Evolutionary conservation across 2,888 invertebrate genomes (phyloP).

Genomic region (Blastobasis lacticolella): DNA sequence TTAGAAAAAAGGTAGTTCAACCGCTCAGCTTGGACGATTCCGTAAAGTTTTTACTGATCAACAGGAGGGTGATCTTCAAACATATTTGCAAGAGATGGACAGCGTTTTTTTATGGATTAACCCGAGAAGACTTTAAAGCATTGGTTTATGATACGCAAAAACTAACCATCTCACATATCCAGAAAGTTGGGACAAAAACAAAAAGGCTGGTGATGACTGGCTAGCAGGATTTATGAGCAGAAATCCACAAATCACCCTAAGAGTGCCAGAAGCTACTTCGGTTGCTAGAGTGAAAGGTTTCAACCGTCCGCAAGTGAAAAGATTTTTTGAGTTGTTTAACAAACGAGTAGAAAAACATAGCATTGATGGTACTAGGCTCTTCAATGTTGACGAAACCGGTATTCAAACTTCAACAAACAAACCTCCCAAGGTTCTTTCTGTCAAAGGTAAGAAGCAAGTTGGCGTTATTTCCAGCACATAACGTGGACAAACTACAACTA

Average conservation of each 20-base stretch:
- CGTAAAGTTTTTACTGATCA: slow-evolving; percentile 3
- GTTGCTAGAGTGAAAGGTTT: slow-evolving; percentile 1
- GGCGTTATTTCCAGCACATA: not conserved
- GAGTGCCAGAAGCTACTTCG: not conserved
- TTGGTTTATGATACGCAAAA: slow-evolving; percentile 2
- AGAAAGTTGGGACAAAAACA: slow-evolving; percentile 2
- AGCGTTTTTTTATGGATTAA: slow-evolving; percentile 4
- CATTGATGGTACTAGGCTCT: not conserved
- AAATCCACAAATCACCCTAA: slow-evolving; percentile 1
- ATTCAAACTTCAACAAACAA: not conserved
- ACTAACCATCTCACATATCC: slow-evolving; percentile 1
- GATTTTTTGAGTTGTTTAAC: not conserved
- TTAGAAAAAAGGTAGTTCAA: slow-evolving; percentile 2
- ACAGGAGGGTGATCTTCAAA: not conserved
- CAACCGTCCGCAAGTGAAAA: slow-evolving; percentile 1
- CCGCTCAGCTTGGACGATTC: slow-evolving; percentile 1
- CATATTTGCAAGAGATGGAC: slow-evolving; percentile 1
- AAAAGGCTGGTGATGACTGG: slow-evolving; percentile 5
- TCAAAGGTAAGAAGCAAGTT: not conserved
- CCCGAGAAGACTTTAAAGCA: slow-evolving; percentile 1
- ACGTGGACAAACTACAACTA: not conserved
- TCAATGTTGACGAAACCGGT: not conserved
- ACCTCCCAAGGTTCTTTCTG: not conserved
- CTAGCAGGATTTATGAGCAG: slow-evolving; percentile 1
- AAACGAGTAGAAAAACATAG: not conserved